These are phyloP conservation scores for Argopecten irradians DNA, from an alignment of 1,140 invertebrate genomes.

Conservation along the genomic window DNA sequence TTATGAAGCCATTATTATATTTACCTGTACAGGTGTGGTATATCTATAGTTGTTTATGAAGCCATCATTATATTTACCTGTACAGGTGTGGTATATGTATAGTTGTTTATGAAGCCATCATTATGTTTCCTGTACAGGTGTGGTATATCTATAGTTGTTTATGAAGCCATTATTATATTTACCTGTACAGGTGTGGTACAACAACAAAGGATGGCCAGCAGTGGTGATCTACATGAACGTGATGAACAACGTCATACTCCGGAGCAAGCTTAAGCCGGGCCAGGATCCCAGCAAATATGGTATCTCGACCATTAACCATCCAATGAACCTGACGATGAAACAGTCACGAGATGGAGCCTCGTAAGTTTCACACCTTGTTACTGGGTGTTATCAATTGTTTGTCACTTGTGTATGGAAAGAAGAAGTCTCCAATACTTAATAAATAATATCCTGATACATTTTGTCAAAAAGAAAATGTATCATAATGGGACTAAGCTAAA, in stretches of 20 bases:
- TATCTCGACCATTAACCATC: constrained; percentile 82
- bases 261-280: constrained; percentile 76
- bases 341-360: constrained; percentile 77
- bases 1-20: no score
- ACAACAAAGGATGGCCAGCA: constrained; percentile 90
- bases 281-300: constrained; percentile 75
- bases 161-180: no score
- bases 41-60: no score
- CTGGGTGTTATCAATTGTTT: not conserved
- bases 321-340: constrained; percentile 81
- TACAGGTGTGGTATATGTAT: no score
- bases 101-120: no score
- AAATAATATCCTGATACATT: not conserved
- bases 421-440: no score
- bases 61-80: no score
- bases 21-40: no score
- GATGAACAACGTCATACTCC: constrained; percentile 83
- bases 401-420: no score
- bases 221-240: constrained; percentile 86
- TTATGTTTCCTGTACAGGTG: no score
- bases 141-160: no score
- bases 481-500: not conserved
- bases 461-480: not conserved
- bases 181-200: constrained; percentile 92
- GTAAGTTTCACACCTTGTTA: constrained; percentile 68